These are phyloP conservation scores for Hystrix brachyura DNA, from an alignment of 2,113 vertebrate species.

Conservation along the genomic window DNA sequence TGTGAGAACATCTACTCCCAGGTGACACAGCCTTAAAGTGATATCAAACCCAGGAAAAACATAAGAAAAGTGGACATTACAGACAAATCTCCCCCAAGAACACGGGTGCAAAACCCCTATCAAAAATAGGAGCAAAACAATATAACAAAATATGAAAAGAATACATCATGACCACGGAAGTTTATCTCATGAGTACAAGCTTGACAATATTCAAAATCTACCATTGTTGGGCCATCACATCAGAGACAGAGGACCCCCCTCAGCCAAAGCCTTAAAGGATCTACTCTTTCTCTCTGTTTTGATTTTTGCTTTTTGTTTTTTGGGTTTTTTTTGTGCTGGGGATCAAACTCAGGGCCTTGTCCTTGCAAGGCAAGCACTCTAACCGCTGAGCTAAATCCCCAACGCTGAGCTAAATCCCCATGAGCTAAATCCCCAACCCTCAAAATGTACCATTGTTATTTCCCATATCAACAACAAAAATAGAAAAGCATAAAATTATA, in stretches of 20 bases:
- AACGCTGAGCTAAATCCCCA: no score
- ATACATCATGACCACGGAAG: not conserved
- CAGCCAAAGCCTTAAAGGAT: no score
- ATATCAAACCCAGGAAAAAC: not conserved
- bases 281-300: no score
- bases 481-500: not conserved
- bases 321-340: no score
- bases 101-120: not conserved
- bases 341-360: no score
- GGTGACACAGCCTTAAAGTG: not conserved
- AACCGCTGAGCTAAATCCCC: no score
- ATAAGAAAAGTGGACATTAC: not conserved
- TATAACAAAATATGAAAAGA: not conserved
- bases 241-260: no score
- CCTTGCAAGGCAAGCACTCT: no score
- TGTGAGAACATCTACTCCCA: no score
- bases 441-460: not conserved
- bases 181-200: conserved; percentile 8
- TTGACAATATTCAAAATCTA: conserved; percentile 12
- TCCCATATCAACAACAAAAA: not conserved
- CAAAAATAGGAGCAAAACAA: not conserved
- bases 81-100: not conserved
- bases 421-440: no score
- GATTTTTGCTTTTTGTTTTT: no score
- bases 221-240: not conserved